phyloP scores from a whole-genome alignment of 92 coral and sea anemone genomes.

The Phenganax stokvisi region DNA sequence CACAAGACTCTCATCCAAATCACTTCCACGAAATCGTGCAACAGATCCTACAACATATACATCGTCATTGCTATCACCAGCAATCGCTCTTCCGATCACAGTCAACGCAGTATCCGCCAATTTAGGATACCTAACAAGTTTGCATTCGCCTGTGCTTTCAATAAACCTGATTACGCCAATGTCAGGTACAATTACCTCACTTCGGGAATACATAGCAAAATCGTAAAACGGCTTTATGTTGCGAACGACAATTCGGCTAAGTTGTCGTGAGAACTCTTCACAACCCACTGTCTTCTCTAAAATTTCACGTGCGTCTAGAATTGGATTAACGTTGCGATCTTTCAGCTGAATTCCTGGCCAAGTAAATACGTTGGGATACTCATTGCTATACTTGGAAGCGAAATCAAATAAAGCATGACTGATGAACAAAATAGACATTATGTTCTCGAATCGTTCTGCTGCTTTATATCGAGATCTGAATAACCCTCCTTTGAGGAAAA shows the following conservation, averaged over 20 bases:
- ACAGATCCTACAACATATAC: neutral
- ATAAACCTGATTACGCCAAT: neutral
- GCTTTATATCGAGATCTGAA: neutral
- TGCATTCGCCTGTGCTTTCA: slow-evolving; percentile 4
- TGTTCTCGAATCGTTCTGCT: neutral
- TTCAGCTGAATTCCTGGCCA: neutral
- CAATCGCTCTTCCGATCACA: neutral
- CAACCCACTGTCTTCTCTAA: too few species aligned
- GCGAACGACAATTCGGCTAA: too few species aligned
- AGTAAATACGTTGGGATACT: too few species aligned
- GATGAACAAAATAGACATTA: neutral
- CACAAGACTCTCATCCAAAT: neutral
- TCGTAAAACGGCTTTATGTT: too few species aligned
- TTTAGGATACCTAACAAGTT: neutral
- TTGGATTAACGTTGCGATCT: too few species aligned
- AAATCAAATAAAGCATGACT: too few species aligned
- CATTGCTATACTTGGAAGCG: too few species aligned
- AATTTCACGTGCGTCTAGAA: too few species aligned
- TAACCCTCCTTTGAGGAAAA: neutral
- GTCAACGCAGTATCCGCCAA: neutral
- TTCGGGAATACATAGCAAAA: neutral
- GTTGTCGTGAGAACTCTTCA: too few species aligned
- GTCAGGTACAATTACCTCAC: neutral
- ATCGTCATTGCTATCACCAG: slow-evolving; percentile 3
- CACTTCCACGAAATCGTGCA: neutral